Percentiles rank a stretch among this genome's conserved stretches.
These are phyloP conservation scores for Diplosoma virens DNA, from an alignment of 23 tunicate genomes.

Conservation along the genomic window DNA sequence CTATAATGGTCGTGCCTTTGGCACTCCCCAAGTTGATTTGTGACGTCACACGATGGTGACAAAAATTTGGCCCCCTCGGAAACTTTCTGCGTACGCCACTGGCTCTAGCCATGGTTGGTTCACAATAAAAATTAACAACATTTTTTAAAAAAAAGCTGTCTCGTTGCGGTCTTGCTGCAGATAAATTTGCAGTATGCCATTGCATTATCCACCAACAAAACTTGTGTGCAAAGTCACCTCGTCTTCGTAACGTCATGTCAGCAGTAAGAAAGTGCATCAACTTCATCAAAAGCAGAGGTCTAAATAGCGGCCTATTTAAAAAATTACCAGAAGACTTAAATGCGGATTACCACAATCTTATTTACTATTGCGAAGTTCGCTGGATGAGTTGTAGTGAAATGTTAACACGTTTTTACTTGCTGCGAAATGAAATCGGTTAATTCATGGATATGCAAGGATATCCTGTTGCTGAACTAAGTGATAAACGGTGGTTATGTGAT, in stretches of 20 bases:
- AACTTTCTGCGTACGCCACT: too few species aligned
- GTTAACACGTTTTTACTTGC: conserved; percentile 45
- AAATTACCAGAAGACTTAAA: conserved; percentile 44
- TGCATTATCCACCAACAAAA: conserved; percentile 52
- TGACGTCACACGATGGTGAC: too few species aligned
- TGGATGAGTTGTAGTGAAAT: conserved; percentile 57
- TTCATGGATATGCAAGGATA: conserved; percentile 27
- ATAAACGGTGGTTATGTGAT: conserved; percentile 57
- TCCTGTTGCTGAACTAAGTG: conserved; percentile 51
- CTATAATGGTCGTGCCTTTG: too few species aligned
- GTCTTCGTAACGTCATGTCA: conserved; percentile 50
- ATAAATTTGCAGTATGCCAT: conserved; percentile 35
- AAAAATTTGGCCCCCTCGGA: too few species aligned
- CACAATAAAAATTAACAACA: conserved; percentile 47
- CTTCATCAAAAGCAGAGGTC: conserved; percentile 70
- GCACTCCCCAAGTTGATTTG: too few species aligned
- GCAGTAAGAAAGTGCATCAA: conserved; percentile 52
- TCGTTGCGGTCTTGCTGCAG: conserved; percentile 49
- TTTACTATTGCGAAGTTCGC: conserved; percentile 59
- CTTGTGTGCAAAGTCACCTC: conserved; percentile 65
- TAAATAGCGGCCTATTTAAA: conserved; percentile 64
- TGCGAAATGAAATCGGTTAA: conserved; percentile 27
- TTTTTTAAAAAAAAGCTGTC: conserved; percentile 57
- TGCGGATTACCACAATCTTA: conserved; percentile 47
- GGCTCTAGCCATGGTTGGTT: conserved; percentile 77